Base-by-base conservation (phyloP, 2,113 vertebrate genomes). In the Bettongia penicillata region DNA sequence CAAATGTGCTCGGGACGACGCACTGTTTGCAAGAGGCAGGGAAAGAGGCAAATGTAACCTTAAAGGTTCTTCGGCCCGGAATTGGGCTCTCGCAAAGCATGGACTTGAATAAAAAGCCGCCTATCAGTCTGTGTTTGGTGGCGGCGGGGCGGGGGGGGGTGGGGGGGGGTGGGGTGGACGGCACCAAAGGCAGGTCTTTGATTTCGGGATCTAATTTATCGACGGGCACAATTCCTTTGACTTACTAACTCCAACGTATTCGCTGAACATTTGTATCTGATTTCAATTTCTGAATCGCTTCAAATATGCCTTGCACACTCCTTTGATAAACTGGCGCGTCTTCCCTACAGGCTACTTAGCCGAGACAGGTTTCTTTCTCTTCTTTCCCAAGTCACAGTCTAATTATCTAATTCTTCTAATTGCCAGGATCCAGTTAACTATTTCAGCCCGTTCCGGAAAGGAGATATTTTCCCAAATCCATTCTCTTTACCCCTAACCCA, bases 1-100 rank as follows among this genome's bases (percentile, higher is more conserved):
- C 98, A 98, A 98, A 98, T 98, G 97, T 98, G 99, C 98, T 98
- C 98, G 98, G 98, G 98, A 98, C 96, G 98, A 98, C 97, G 91
- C 92, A 97, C 98, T 97, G 94, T 90, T 98, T 98, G 98, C 97
- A 94, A 98, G 97, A 97, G 98, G 98, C 98, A 98, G 97, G 94
- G 94, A 96, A 93, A 98, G 98, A 98, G 95, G 93, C 98, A 98
- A 97, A 96, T 93, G 95, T 96, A 97, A 98, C 94, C 97, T 98
- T 97, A 92, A 97, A 28, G 55, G 26, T 28, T 98, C 94, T 95
- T 96, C 97, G 96, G 94, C 10, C 1, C 51, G 51, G 98, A 97
- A 98, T 97, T 98, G 98, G 96, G 94, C 52, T 96, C 52, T 96
- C 57, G 95, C 94, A 97, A 98, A 51, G 51, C 94, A 93, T 96